Base-by-base conservation (phyloP, 2,888 invertebrate species). In the Pegoplata infirma region DNA sequence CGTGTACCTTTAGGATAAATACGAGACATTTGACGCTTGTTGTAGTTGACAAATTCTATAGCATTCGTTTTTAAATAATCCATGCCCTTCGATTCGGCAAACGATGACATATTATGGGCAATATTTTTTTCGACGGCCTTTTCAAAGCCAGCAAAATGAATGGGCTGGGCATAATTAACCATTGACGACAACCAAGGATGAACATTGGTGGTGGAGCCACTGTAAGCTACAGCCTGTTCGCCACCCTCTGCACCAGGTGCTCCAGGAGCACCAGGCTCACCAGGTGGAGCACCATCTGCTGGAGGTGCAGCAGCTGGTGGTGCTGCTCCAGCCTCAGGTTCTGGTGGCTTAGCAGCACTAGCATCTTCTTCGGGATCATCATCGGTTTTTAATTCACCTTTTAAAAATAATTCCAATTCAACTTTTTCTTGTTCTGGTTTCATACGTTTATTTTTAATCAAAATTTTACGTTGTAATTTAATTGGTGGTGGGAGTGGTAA, bases 1-100 rank as follows among this genome's bases (percentile, higher is more conserved):
- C 99, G 91, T 2, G 98, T 98, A 82, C 99, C 99, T 88, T 98
- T 98, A 0, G 99, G 99, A 90, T 99, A 99, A 87, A 99, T 99
- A 77, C 99, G 91, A 83, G 98, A 98, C 96, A 99, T 97, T 91
- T 99, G 99, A 17, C 99, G 92, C 91, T 99, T 99, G 91, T 99
- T 99, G 90, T 99, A 99, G 93, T 99, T 99, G 86, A 99, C 99
- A 91, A 99, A 98, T 90, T 99, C 99, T 72, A 99, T 97, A 71
- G 98, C 97, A 86, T 96, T 96, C 79, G 96, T 94, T 91, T 98
- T 98, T 81, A 99, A 92, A 89, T 97, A 97, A 89, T 96, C 97
- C 90, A 99, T 93, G 84, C 98, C 99, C 56, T 97, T 95, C 21
- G 97, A 98, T 91, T 99, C 99, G 83, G 99, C 97, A 91, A 99